A percentile compares a stretch with the other conserved stretches of the same genome.
phyloP scores from a whole-genome alignment of 53 echinoderm and acorn worm genomes.

The Patiria pectinifera region DNA sequence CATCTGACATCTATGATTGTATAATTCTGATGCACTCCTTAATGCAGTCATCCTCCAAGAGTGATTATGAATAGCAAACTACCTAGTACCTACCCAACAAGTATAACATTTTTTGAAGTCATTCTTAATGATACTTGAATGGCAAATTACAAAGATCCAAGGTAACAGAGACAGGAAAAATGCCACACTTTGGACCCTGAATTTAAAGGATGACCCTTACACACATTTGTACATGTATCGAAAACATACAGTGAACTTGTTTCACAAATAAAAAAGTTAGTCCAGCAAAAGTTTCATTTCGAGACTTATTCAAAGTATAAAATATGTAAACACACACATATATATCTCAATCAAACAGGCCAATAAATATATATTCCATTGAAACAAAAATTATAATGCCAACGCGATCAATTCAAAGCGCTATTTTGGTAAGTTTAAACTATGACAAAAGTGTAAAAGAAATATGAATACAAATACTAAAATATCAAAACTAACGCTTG shows the following conservation, averaged over 20 bases:
- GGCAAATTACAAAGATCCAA: no score
- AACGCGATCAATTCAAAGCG: not conserved
- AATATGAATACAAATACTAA: not conserved
- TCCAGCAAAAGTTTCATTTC: not conserved
- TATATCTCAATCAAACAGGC: not conserved
- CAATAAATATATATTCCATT: not conserved
- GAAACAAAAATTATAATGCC: not conserved
- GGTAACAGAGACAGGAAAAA: no score
- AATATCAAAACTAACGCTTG: not conserved
- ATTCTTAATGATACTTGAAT: no score
- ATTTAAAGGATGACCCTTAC: no score
- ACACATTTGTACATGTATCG: no score
- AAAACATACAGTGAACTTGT: not conserved
- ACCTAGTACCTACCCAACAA: no score
- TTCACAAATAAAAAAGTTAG: not conserved
- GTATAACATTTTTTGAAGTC: no score
- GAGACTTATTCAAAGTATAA: not conserved
- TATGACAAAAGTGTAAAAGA: not conserved
- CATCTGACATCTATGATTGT: no score
- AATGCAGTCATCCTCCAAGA: no score
- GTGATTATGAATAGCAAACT: no score
- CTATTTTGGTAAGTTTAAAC: not conserved
- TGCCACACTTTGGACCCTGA: no score
- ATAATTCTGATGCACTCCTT: no score
- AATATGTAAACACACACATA: not conserved